phyloP scores from a whole-genome alignment of 2,113 vertebrate species.

The Agapornis roseicollis region DNA sequence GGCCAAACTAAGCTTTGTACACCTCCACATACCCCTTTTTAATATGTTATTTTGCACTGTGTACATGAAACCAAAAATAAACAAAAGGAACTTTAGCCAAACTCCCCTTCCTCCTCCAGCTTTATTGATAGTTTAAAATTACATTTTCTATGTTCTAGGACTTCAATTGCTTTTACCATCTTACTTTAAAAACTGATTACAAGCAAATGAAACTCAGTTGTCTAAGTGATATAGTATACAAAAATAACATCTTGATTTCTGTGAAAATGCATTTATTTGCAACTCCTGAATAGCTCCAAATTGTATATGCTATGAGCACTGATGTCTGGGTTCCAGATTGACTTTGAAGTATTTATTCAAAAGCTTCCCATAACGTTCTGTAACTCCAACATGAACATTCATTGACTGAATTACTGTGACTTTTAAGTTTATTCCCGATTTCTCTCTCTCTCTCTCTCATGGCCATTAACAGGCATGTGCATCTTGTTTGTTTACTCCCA shows the following conservation, averaged over 20 bases:
- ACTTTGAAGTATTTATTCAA: slow-evolving; percentile 78
- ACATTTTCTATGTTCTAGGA: slow-evolving; percentile 98
- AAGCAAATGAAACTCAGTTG: slow-evolving; percentile 99
- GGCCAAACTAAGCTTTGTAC: slow-evolving; percentile 57
- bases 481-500: slow-evolving; percentile 83
- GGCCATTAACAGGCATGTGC: slow-evolving; percentile 74
- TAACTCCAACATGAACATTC: slow-evolving; percentile 73
- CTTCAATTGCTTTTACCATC: slow-evolving; percentile 98
- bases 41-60: slow-evolving; percentile 72
- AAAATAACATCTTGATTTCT: slow-evolving; percentile 99
- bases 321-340: slow-evolving; percentile 86
- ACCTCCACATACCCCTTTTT: slow-evolving; percentile 74
- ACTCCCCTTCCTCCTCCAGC: slow-evolving; percentile 98
- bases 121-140: slow-evolving; percentile 99
- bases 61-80: slow-evolving; percentile 74
- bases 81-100: slow-evolving; percentile 81
- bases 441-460: slow-evolving; percentile 68
- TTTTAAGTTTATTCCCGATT: slow-evolving; percentile 69
- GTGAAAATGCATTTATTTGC: slow-evolving; percentile 97
- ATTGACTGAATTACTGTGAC: slow-evolving; percentile 64
- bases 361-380: slow-evolving; percentile 81
- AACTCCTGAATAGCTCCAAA: slow-evolving; percentile 92
- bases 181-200: slow-evolving; percentile 99
- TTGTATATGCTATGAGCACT: slow-evolving; percentile 85
- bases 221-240: slow-evolving; percentile 99